phyloP scores from a whole-genome alignment of 2,113 vertebrate genomes.

The Oenanthe oenanthe region DNA sequence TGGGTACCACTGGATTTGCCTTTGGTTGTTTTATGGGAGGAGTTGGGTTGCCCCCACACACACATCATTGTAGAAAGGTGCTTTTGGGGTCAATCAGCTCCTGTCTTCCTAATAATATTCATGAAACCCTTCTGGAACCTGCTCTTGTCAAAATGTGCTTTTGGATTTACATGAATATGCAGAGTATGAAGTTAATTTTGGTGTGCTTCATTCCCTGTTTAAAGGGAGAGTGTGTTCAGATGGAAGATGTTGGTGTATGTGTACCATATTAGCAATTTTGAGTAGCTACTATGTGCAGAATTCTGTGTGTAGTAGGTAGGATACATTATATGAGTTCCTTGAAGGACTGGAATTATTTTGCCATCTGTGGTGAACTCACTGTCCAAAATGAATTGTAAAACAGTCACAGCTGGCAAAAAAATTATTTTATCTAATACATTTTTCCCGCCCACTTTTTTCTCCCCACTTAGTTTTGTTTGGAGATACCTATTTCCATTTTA shows the following conservation, averaged over 20 bases:
- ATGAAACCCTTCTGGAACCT: background rate
- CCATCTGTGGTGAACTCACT: background rate
- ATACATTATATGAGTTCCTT: background rate
- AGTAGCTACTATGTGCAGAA: background rate
- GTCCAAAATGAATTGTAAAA: background rate
- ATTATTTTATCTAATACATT: background rate
- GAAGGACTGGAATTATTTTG: conserved; percentile 5
- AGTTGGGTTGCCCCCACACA: background rate
- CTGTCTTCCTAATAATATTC: background rate
- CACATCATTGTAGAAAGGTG: accelerated
- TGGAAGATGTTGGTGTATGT: background rate
- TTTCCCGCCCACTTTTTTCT: background rate
- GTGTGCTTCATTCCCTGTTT: background rate
- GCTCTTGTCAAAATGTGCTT: background rate
- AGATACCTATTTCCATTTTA: background rate
- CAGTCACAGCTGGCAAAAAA: background rate
- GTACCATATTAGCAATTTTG: background rate
- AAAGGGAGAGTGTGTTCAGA: background rate
- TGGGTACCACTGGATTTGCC: background rate
- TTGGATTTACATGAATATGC: background rate
- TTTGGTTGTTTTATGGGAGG: background rate
- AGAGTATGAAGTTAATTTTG: background rate
- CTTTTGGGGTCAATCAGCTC: background rate
- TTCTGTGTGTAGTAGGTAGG: background rate
- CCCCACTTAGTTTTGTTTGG: background rate